A percentile compares a stretch with the other conserved stretches of the same genome.
Conservation (phyloP, 2,888 invertebrate genomes). For the Epirrita christyi region DNA sequence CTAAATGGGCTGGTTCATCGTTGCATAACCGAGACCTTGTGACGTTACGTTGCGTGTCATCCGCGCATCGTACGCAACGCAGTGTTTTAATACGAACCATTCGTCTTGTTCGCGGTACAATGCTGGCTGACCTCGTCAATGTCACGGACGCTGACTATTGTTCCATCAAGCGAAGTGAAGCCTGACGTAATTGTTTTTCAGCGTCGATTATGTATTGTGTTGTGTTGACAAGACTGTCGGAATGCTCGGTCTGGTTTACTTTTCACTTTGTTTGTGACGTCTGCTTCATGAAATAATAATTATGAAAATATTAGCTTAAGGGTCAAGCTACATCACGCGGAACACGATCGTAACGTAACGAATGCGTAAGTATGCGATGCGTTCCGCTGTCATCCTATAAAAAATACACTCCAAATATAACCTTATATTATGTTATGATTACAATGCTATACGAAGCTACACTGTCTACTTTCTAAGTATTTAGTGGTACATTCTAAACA, state of each 20-base stretch:
- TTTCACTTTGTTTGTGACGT: not conserved
- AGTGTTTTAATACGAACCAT: constrained; percentile 42
- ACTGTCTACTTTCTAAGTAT: no score
- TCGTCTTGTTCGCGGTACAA: constrained; percentile 55
- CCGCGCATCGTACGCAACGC: constrained; percentile 37
- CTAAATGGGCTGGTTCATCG: constrained; percentile 26
- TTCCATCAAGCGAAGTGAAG: constrained; percentile 56
- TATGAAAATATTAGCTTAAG: no score
- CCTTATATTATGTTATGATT: no score
- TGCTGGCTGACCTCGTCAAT: constrained; percentile 64
- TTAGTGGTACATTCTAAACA: no score
- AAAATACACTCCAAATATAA: no score
- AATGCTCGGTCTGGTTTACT: not conserved
- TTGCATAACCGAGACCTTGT: constrained; percentile 50
- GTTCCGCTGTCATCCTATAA: no score
- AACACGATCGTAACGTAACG: no score
- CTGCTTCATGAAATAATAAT: not conserved
- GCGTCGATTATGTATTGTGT: constrained; percentile 43
- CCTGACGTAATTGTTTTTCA: constrained; percentile 49
- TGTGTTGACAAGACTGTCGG: constrained; percentile 22
- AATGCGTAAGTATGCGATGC: no score
- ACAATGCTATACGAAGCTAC: no score
- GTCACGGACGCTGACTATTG: constrained; percentile 62
- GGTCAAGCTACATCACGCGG: no score
- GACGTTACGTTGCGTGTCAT: constrained; percentile 53